A percentile compares a stretch with the other conserved stretches of the same genome.
These are phyloP conservation scores for Caenorhabditis brenneri DNA, from an alignment of 1,140 invertebrate species.

Conservation along the genomic window DNA sequence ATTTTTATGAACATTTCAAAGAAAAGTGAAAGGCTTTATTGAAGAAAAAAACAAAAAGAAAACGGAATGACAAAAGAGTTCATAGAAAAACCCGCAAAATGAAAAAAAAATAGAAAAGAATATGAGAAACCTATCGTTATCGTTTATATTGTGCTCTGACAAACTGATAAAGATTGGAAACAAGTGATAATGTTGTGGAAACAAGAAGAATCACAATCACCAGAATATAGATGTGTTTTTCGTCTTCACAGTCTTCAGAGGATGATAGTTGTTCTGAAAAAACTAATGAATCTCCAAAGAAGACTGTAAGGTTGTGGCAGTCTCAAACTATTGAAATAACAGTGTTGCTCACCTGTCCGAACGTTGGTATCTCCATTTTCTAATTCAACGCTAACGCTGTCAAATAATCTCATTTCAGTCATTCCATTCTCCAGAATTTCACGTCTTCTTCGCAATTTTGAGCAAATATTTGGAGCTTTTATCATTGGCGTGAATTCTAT, in stretches of 20 bases:
- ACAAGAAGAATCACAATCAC: not conserved
- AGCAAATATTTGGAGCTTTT: constrained; percentile 31
- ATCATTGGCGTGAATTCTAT: constrained; percentile 60
- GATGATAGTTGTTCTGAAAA: not conserved
- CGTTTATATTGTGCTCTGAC: constrained; percentile 32
- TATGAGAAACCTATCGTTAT: not conserved
- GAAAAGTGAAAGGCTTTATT: not conserved
- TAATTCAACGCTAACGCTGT: constrained; percentile 48
- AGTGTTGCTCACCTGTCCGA: not conserved
- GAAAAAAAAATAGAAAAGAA: not conserved
- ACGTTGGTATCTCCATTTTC: constrained; percentile 12
- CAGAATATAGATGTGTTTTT: not conserved
- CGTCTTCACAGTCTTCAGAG: not conserved
- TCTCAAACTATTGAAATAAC: too few relatives aligned
- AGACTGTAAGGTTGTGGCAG: too few relatives aligned
- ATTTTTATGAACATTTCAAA: not conserved
- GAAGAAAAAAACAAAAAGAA: not conserved
- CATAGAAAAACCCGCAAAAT: constrained; percentile 20
- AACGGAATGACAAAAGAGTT: constrained; percentile 2
- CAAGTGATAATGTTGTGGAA: constrained; percentile 3
- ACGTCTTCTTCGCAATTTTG: constrained; percentile 17
- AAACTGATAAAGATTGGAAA: constrained; percentile 34
- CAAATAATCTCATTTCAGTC: constrained; percentile 49
- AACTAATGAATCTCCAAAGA: too few relatives aligned
- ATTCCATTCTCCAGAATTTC: constrained; percentile 22